A percentile compares a stretch with the other conserved stretches of the same genome.
These are phyloP conservation scores for Hedya salicella DNA, from an alignment of 2,888 invertebrate species.

Conservation along the genomic window DNA sequence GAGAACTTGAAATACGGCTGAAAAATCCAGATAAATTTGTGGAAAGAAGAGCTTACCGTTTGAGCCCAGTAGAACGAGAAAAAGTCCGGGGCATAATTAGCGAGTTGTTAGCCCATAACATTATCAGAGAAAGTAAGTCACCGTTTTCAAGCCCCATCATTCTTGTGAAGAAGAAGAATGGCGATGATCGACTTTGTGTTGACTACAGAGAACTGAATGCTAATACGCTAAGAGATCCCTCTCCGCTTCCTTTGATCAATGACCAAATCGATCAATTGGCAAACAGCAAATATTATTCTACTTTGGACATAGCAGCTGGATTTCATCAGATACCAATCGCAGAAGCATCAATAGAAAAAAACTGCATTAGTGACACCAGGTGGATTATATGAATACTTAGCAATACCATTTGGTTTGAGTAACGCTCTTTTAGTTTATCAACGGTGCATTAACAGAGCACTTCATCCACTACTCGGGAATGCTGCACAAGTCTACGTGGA, in stretches of 20 bases:
- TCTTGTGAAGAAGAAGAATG: not conserved
- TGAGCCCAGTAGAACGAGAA: not conserved
- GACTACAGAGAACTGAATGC: slow-evolving; percentile 42
- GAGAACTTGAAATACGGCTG: no score
- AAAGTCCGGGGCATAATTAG: not conserved
- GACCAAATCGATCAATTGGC: slow-evolving; percentile 34
- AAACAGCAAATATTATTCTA: slow-evolving; percentile 19
- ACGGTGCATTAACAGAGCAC: slow-evolving; percentile 38
- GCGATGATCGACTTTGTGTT: slow-evolving; percentile 45
- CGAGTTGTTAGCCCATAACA: not conserved
- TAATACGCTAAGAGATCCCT: slow-evolving; percentile 34
- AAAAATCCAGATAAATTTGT: no score
- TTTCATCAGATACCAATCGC: slow-evolving; percentile 40
- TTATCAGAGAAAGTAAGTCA: not conserved
- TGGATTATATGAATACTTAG: slow-evolving; percentile 37
- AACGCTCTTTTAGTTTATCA: slow-evolving; percentile 45
- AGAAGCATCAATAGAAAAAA: slow-evolving; percentile 32
- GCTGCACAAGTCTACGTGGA: slow-evolving; percentile 44
- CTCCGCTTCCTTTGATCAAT: slow-evolving; percentile 37
- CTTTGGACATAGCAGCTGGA: slow-evolving; percentile 33
- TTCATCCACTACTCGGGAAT: slow-evolving; percentile 26
- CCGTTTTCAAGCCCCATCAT: not conserved
- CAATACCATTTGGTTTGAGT: slow-evolving; percentile 38
- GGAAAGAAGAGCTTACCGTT: not conserved
- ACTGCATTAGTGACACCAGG: slow-evolving; percentile 41